Conservation (phyloP, 2,113 vertebrate species). For the Sinosuthora webbiana region DNA sequence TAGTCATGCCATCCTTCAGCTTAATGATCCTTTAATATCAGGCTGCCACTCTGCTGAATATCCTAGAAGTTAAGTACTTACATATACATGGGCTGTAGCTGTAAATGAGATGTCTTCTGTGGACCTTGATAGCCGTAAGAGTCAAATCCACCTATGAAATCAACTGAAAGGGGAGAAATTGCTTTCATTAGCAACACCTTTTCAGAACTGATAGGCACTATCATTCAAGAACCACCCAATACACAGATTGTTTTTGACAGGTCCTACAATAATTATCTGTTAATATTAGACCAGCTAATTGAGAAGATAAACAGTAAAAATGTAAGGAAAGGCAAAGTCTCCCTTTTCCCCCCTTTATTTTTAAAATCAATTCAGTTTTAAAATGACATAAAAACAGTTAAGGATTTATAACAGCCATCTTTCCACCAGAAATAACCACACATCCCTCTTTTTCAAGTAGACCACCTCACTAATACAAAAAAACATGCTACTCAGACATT, state of each 20-base stretch:
- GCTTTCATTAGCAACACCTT: conserved; percentile 51
- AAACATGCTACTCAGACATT: background rate
- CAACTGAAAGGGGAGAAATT: conserved; percentile 81
- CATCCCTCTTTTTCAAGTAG: background rate
- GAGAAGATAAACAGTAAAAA: background rate
- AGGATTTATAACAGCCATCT: background rate
- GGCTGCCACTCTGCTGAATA: background rate
- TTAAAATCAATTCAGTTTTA: background rate
- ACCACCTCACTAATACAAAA: background rate
- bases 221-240: background rate
- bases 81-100: conserved; percentile 99
- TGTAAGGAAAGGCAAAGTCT: background rate
- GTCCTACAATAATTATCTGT: conserved; percentile 28
- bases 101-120: conserved; percentile 98
- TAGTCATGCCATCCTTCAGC: conserved; percentile 20
- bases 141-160: conserved; percentile 99
- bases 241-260: background rate
- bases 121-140: conserved; percentile 99
- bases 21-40: conserved; percentile 46
- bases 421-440: background rate
- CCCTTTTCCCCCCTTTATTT: background rate
- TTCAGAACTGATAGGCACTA: background rate
- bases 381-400: background rate
- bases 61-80: conserved; percentile 77
- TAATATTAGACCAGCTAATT: conserved; percentile 31